Base-by-base conservation (phyloP, 2,888 invertebrate genomes). In the Myopa tessellatipennis region DNA sequence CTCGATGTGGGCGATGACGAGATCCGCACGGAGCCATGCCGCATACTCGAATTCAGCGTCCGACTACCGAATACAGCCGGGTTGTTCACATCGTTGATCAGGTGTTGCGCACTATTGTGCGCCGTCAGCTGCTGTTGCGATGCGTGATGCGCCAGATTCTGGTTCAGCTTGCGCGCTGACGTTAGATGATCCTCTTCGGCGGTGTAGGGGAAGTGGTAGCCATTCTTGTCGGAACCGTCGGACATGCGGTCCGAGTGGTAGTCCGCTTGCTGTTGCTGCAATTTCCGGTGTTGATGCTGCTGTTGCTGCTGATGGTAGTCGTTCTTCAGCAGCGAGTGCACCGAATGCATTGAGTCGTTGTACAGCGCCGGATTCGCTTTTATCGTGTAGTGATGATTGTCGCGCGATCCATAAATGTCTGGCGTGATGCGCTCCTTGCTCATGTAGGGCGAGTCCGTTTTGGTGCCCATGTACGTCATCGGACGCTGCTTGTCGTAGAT, bases 181-280 rank as follows among this genome's bases (percentile, higher is more conserved):
- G 90, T 90, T 80, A 92, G 88, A 88, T 94, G 94, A 88, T 94
- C 94, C 90, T 94, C 94, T 89, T 94, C 94, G 81, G 94, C 94
- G 82, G 95, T 95, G 85, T 95, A 96, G 0, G 96, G 96, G 84
- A 95, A 96, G 80, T 94, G 90, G 88, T 96, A 96, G 83, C 96
- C 96, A 84, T 94, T 93, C 83, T 94, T 94, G 70, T 94, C 94
- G 0, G 94, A 94, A 1, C 92, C 91, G 83, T 94, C 94, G 0
- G 93, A 93, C 90, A 93, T 91, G 52, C 93, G 90, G 82, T 94
- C 94, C 16, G 90, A 91, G 81, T 91, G 86, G 82, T 88, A 88
- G 77, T 88, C 88, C 55, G 81, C 80, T 38, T 82, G 82, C 38
- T 82, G 82, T 8, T 91, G 91, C 81, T 91, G 81, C 45, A 81